phyloP scores from a whole-genome alignment of 2,113 vertebrate genomes.

The Crocuta crocuta region DNA sequence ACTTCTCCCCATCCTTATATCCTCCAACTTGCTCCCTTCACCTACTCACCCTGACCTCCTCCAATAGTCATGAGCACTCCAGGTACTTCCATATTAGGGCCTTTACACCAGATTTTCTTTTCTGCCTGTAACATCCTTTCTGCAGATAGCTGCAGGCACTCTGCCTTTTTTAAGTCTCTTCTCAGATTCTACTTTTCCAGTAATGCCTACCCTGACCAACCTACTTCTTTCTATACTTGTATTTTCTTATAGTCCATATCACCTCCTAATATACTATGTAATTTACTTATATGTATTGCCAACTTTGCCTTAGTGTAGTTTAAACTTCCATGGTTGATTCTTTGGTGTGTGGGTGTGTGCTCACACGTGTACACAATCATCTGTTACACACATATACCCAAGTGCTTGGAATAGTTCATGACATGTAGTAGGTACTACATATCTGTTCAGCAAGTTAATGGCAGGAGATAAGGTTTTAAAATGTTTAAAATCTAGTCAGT shows the following conservation, averaged over 20 bases:
- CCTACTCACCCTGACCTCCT: neutral
- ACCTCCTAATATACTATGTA: neutral
- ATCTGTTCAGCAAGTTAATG: neutral
- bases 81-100: neutral
- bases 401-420: neutral
- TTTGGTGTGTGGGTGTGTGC: neutral
- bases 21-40: neutral
- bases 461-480: neutral
- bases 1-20: neutral
- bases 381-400: neutral
- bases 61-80: neutral
- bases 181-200: neutral
- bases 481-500: neutral
- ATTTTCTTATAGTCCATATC: neutral
- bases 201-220: neutral
- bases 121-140: neutral
- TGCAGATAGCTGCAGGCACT: neutral
- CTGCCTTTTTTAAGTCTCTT: neutral
- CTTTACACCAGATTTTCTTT: neutral
- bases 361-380: neutral
- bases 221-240: neutral
- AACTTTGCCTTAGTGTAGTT: neutral
- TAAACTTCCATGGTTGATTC: neutral
- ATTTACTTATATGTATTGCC: neutral
- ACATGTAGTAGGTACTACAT: neutral